Evolutionary conservation across 2,888 invertebrate species (phyloP).

Genomic region (Heliconius charithonia): DNA sequence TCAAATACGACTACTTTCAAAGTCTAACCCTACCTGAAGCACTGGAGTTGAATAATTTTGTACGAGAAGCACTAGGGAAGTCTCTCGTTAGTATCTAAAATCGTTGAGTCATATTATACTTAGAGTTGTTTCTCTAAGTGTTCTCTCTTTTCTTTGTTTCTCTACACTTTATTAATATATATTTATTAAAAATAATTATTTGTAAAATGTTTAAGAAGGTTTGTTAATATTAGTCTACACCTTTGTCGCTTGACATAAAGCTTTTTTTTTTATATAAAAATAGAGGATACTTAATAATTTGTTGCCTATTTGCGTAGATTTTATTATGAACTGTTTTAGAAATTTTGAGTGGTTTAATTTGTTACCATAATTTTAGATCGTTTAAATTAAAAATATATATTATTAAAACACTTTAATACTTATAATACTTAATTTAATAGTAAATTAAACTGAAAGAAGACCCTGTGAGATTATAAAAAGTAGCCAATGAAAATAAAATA

Average conservation of each 20-base stretch:
- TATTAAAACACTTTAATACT: neutral
- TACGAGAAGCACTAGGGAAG: neutral
- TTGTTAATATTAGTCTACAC: neutral
- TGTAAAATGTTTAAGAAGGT: neutral
- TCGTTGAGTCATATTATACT: neutral
- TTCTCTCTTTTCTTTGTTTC: neutral
- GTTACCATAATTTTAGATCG: neutral
- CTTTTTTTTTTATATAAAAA: neutral
- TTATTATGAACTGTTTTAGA: neutral
- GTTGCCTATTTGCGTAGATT: neutral
- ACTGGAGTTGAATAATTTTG: neutral
- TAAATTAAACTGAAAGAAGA: neutral
- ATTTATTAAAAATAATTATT: neutral
- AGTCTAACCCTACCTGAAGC: neutral
- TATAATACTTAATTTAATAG: neutral
- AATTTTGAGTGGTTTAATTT: neutral
- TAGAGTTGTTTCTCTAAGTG: neutral
- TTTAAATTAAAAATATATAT: neutral
- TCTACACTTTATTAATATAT: neutral
- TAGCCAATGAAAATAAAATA: neutral
- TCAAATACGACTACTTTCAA: conserved; percentile 7
- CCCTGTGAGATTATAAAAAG: conserved; percentile 7
- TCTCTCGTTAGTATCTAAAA: neutral
- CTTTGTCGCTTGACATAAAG: neutral
- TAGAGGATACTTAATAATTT: neutral